A percentile compares a stretch with the other conserved stretches of the same genome.
phyloP scores from a whole-genome alignment of 2,797 vertebrate genomes.

The Megaceryle alcyon region DNA sequence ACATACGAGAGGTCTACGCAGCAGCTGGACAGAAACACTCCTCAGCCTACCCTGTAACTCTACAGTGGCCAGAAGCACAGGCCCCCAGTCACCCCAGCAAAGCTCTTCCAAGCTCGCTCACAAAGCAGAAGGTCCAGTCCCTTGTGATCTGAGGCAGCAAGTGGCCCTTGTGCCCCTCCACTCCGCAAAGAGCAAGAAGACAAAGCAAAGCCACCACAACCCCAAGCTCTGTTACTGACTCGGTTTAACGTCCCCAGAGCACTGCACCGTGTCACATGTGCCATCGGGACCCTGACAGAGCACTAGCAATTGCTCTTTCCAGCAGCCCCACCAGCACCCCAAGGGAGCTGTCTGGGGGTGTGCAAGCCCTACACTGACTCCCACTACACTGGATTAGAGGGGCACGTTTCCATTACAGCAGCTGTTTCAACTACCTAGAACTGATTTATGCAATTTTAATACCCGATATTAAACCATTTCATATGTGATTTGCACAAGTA shows the following conservation, averaged over 20 bases:
- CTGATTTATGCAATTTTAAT: background rate
- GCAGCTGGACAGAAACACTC: background rate
- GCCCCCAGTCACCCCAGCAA: too few relatives aligned
- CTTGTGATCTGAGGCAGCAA: accelerated
- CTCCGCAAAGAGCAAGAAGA: background rate
- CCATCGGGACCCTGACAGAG: accelerated
- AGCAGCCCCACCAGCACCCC: background rate
- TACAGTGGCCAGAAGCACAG: background rate
- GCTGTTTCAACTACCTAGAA: background rate
- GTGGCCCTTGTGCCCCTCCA: accelerated
- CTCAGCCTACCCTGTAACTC: background rate
- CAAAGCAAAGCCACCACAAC: accelerated
- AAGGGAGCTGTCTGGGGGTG: accelerated
- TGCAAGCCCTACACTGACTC: background rate
- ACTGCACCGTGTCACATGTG: accelerated
- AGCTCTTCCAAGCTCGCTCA: accelerated
- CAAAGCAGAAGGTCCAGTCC: accelerated
- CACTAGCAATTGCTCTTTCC: accelerated
- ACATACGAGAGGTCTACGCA: background rate
- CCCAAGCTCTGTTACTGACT: accelerated
- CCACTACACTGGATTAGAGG: background rate
- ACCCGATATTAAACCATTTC: background rate
- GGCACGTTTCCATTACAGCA: background rate
- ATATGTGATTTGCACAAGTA: background rate
- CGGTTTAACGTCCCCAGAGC: too few relatives aligned